Evolutionary conservation across 2,888 invertebrate genomes (phyloP), one percentile per base, ranked within the genome.

Genomic region (Polymixis lichenea): DNA sequence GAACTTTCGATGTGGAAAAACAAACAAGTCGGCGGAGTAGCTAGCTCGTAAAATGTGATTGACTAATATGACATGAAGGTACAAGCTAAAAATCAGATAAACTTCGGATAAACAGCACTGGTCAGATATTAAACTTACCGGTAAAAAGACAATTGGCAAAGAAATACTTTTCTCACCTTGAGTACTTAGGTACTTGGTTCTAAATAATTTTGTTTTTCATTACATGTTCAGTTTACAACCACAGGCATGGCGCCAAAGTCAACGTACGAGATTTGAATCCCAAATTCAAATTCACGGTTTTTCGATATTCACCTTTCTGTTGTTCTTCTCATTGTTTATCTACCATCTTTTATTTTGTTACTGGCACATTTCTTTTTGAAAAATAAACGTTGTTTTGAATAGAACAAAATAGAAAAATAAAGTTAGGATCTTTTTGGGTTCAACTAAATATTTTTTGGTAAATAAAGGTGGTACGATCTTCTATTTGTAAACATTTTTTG

Each of bases 221-320:
- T 73, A 3, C 82, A 76, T 69, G 79, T 76, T 73, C 67, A 85
- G 80, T 82, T 85, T 82, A 65, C 70, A 60, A 64, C n/a, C 73
- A 55, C 81, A 81, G 53, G 61, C 72, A 87, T 87, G 83, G 81
- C 77, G 92, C 87, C 87, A 92, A 94, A 95, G 94, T 94, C 94
- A 93, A 91, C 91, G 93, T 89, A 88, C 96, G 95, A 92, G 94
- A 97, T 97, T 97, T 96, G 97, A 97, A 96, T 96, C 91, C 95
- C 97, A 96, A 97, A 97, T 96, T 93, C 93, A 89, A 92, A 93
- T 86, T 92, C 92, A 90, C 91, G 89, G 91, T 93, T 91, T 94
- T 92, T 92, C 92, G 88, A 93, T 82, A 87, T 95, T 95, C 95
- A 95, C 96, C 96, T 96, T 94, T 80, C 79, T 94, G 94, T 95